Conservation (phyloP, 2,797 vertebrate species). For the Sebastes cheni region DNA sequence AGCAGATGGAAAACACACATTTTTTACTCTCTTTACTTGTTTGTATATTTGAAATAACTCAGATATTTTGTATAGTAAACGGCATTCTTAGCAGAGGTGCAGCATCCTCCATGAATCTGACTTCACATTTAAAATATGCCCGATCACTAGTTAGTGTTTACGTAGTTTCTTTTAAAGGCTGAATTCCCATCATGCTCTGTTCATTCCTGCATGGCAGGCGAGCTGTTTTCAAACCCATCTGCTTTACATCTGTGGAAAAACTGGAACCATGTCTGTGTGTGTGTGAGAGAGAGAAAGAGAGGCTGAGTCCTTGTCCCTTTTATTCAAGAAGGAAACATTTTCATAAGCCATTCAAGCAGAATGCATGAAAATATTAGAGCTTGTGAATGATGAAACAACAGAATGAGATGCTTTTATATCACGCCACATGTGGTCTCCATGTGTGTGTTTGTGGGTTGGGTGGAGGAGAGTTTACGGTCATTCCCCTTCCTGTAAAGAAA, state of each 20-base stretch:
- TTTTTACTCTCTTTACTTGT: not conserved
- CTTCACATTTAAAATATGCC: not conserved
- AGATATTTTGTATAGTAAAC: not conserved
- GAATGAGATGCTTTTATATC: not conserved
- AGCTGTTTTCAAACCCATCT: slow-evolving; percentile 34
- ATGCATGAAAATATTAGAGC: not conserved
- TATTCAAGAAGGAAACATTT: not conserved
- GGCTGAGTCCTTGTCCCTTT: not conserved
- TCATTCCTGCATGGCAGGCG: not conserved
- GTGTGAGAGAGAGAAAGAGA: not conserved
- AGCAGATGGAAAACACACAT: not conserved
- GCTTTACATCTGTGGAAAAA: slow-evolving; percentile 23
- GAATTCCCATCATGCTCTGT: not conserved
- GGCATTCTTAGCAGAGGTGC: no score
- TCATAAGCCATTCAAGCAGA: not conserved
- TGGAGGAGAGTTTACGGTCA: not conserved
- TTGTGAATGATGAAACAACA: not conserved
- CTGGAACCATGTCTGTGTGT: not conserved
- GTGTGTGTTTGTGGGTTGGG: slow-evolving; percentile 28
- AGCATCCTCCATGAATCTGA: not conserved
- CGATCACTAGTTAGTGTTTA: not conserved
- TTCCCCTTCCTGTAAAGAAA: slow-evolving; percentile 12
- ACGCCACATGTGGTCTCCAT: slow-evolving; percentile 10
- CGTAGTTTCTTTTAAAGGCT: not conserved
- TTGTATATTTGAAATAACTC: not conserved